Evolutionary conservation across 2,797 vertebrate genomes (phyloP).

Genomic region (Ptychadena robeensis): DNA sequence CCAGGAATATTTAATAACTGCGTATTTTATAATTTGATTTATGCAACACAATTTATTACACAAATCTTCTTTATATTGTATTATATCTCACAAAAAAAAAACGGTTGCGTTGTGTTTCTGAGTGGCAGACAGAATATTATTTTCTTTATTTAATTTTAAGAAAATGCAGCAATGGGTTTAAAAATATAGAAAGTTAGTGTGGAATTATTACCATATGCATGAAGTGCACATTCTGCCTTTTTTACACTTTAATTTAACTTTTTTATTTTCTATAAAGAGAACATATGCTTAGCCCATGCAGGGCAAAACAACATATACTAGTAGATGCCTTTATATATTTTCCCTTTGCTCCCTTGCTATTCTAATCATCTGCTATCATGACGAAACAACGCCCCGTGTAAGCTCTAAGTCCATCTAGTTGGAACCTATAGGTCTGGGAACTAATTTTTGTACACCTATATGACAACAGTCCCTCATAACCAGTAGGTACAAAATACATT

Average conservation of each 20-base stretch:
- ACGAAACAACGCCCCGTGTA: too few relatives aligned
- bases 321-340: too few relatives aligned
- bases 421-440: too few relatives aligned
- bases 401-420: too few relatives aligned
- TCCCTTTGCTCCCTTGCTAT: too few relatives aligned
- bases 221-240: neutral
- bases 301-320: too few relatives aligned
- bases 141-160: slow-evolving; percentile 49
- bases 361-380: too few relatives aligned
- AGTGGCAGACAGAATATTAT: slow-evolving; percentile 38
- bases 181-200: slow-evolving; percentile 12
- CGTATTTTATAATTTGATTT: slow-evolving; percentile 70
- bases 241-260: neutral
- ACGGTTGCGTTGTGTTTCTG: slow-evolving; percentile 27
- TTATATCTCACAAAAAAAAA: slow-evolving; percentile 56
- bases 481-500: too few relatives aligned
- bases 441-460: too few relatives aligned
- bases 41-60: slow-evolving; percentile 69
- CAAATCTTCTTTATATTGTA: slow-evolving; percentile 61
- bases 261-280: neutral
- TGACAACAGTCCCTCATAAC: too few relatives aligned
- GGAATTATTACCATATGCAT: slow-evolving; percentile 20
- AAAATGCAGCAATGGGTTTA: slow-evolving; percentile 18
- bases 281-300: neutral
- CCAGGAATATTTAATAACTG: slow-evolving; percentile 69